Base-by-base conservation (phyloP, 2,113 vertebrate species). In the Burhinus bistriatus region DNA sequence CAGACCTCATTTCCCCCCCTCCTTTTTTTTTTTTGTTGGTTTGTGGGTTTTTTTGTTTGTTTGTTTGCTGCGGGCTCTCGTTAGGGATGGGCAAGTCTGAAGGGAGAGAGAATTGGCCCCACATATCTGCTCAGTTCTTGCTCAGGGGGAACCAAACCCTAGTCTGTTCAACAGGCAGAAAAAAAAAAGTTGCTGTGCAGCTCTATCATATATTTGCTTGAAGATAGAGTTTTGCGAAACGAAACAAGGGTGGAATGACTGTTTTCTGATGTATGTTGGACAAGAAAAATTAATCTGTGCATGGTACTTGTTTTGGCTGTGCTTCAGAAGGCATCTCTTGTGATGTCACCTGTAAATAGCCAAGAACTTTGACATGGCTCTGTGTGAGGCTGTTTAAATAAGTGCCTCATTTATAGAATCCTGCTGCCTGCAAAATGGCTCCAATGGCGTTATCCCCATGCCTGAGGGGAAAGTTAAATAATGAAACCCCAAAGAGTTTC, bases 301-400 rank as follows among this genome's bases (percentile, higher is more conserved):
- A 15, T 45, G 75, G 71, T 94, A 92, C 88, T 90, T 59, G 52
- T 96, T 90, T 91, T 87, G 68, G n/a, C 73, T 68, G 71, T 86
- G 76, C 90, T 95, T 93, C 59, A 90, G 89, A 96, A 95, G 91
- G 80, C 86, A 87, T 97, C 97, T 97, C 97, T 84, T 98, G 98
- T 98, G 98, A 98, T 98, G 98, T 99, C 98, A 98, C 98, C 98
- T 99, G 98, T 97, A 98, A 98, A 98, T 97, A 98, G 98, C 89
- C 68, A 92, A 97, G 98, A 98, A 98, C 98, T 98, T 97, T 98
- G 98, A 99, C 98, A 98, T 89, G 21, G 92, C 98, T 97, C 98
- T 96, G 98, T 98, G 98, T 98, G 98, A 98, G 78, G 71, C 98
- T 98, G 98, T 98, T 99, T 98, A 98, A 99, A 98, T 96, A 96